Percentiles rank a stretch among this genome's conserved stretches.
Conservation (phyloP, 1,140 invertebrate genomes). For the Fopius arisanus region DNA sequence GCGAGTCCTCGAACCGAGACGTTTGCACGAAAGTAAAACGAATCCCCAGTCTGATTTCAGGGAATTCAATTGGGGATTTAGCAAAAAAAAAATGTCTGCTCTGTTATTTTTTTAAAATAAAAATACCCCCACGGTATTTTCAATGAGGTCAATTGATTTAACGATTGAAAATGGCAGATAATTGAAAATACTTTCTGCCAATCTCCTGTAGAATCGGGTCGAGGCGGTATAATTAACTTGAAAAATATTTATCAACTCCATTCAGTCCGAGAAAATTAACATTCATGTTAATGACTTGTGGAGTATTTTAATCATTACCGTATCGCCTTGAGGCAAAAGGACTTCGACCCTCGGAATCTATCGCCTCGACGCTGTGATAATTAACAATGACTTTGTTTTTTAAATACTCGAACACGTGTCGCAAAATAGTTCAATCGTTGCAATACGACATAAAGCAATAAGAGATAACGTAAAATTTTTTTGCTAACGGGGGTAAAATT, state of each 20-base stretch:
- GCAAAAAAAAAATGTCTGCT: too few species aligned
- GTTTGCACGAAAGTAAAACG: constrained; percentile 5
- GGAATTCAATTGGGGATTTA: too few species aligned
- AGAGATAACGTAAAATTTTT: too few species aligned
- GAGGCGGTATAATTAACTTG: background rate
- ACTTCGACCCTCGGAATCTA: background rate
- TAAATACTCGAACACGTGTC: background rate
- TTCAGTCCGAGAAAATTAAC: background rate
- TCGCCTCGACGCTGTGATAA: background rate
- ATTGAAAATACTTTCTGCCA: background rate
- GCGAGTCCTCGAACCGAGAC: constrained; percentile 7
- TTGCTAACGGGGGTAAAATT: background rate
- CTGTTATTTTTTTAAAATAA: too few species aligned
- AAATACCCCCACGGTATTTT: too few species aligned
- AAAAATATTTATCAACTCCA: background rate
- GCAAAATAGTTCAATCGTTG: background rate
- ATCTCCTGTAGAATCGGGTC: background rate
- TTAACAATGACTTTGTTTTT: background rate
- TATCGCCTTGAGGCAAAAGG: background rate
- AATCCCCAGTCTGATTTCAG: background rate
- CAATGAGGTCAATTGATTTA: too few species aligned
- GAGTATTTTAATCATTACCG: background rate
- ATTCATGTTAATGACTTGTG: background rate
- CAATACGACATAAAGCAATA: too few species aligned
- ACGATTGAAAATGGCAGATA: too few species aligned